A percentile compares a stretch with the other conserved stretches of the same genome.
Evolutionary conservation across 53 echinoderm and acorn worm species (phyloP).

Genomic region (Crossaster papposus): DNA sequence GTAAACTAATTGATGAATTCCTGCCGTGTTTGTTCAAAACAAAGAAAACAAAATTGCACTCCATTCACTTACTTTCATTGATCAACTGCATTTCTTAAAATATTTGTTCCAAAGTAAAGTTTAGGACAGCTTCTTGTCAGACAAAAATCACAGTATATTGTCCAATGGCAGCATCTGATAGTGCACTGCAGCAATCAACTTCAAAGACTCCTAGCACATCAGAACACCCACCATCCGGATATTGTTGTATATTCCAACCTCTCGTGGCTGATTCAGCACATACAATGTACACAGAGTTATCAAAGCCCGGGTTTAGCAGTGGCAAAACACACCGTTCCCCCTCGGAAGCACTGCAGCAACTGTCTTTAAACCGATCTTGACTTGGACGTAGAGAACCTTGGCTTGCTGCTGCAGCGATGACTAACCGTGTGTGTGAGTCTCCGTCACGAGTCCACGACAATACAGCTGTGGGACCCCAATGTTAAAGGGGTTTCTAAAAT

Average conservation of each 20-base stretch:
- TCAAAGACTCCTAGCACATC: background rate
- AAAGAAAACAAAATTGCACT: background rate
- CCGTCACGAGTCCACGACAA: background rate
- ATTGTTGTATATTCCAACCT: background rate
- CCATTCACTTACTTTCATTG: conserved; percentile 5
- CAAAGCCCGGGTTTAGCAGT: background rate
- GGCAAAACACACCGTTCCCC: background rate
- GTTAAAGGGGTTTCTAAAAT: background rate
- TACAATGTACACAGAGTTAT: background rate
- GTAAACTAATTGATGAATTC: no score
- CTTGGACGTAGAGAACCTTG: background rate
- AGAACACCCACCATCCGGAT: background rate
- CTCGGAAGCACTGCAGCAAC: conserved; percentile 25
- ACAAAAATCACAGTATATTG: background rate
- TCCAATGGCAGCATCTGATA: background rate
- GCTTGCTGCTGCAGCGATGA: conserved; percentile 6
- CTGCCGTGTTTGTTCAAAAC: background rate
- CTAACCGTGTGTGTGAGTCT: conserved; percentile 13
- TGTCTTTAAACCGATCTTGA: conserved; percentile 15
- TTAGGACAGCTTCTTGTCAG: background rate
- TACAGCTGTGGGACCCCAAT: background rate
- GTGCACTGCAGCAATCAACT: background rate
- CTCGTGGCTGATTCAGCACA: background rate
- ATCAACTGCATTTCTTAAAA: conserved; percentile 10
- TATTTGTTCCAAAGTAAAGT: background rate